These are phyloP conservation scores for Antrozous pallidus DNA, from an alignment of 2,797 vertebrate species.

Conservation along the genomic window DNA sequence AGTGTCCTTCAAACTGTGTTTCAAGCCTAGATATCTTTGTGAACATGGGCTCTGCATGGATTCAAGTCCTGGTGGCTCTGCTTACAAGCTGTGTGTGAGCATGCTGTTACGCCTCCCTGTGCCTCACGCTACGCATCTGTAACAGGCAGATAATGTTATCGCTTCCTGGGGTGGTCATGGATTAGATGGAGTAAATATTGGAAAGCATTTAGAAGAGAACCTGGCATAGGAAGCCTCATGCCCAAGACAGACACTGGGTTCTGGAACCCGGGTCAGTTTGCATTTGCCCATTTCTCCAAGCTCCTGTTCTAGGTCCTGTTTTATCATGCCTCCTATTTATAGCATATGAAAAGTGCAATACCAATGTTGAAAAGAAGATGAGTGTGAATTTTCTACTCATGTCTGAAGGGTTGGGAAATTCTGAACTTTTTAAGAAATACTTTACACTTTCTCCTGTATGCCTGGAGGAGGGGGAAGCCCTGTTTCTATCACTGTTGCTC, in stretches of 20 bases:
- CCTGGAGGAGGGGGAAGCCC: no score
- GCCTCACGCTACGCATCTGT: neutral
- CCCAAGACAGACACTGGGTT: neutral
- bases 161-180: no score
- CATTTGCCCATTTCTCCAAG: neutral
- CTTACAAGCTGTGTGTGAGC: neutral
- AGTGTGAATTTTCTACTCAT: neutral
- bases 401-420: neutral
- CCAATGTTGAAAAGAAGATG: neutral
- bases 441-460: neutral
- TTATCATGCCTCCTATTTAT: neutral
- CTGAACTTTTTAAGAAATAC: neutral
- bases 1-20: neutral
- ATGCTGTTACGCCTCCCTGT: accelerated
- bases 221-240: neutral
- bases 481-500: neutral
- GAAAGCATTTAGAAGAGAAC: neutral
- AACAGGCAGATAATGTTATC: neutral
- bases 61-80: neutral
- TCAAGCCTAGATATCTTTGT: neutral
- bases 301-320: neutral
- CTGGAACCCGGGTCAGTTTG: neutral
- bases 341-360: neutral
- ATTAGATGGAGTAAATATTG: neutral
- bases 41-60: neutral